Base-by-base conservation (phyloP, 2,797 vertebrate species). In the Phoxinus dragarum region DNA sequence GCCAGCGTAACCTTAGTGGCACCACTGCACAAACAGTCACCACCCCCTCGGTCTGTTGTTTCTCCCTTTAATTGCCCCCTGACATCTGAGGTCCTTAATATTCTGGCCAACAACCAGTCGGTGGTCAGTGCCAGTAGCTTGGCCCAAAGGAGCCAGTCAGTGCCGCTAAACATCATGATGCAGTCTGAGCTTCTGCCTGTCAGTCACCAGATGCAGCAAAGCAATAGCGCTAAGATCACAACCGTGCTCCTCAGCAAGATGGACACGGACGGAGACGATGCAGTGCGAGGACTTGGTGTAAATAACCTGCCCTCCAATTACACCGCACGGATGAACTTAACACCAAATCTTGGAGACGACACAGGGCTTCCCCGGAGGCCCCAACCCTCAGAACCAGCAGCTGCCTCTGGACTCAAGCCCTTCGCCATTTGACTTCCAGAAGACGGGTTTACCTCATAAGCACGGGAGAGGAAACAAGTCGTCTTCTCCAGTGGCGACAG, bases 291-390 rank as follows among this genome's bases (percentile, higher is more conserved):
- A 84, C 94, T 99, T 91, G 98, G 98, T 89, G 96, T 99, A 77
- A 99, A 99, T 93, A 99, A 99, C 93, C 93, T 99, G 91, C 96
- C 98, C 73, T 97, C 98, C 75, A 99, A 98, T 94, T 99, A 99
- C 92, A 99, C 98, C 47, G 98, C 98, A 84, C 96, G 98, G 85
- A 98, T 99, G 97, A 99, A 99, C 95, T 97, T 99, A 91, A 99
- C 98, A n/a, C 21, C 98, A 99, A 94, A 99, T 99, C 91, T 94
- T 99, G 90, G 98, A 99, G 95, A 98, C 98, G 34, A 96, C 97
- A 34, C 87, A 97, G 0, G 88, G 94, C 91, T 98, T 97, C 82
- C 89, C 96, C 87, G 93, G 88, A 94, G 91, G 93, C 95, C 67
- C 97, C 96, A 93, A 94, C 90, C 19, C 17, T 23, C 82, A 78